Percentiles rank a stretch among this genome's conserved stretches.
phyloP scores from a whole-genome alignment of 2,797 vertebrate genomes.

The Arremon brunneinucha region DNA sequence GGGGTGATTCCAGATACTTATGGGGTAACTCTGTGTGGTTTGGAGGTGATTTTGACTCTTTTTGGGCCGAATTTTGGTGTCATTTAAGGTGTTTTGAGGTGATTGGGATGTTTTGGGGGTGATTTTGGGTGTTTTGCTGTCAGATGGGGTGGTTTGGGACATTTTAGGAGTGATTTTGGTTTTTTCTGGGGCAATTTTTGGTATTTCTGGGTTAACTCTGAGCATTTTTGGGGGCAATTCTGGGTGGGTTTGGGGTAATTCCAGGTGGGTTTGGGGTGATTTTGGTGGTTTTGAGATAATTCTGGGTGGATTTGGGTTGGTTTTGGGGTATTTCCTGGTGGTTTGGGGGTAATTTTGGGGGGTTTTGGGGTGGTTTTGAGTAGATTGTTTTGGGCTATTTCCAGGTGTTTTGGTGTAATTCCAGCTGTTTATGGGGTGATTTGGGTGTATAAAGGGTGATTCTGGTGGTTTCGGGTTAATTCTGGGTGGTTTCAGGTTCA shows the following conservation, averaged over 20 bases:
- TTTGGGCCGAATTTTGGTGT: neutral
- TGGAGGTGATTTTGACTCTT: neutral
- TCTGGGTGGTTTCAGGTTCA: too few species aligned
- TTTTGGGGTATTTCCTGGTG: too few species aligned
- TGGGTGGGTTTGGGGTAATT: neutral
- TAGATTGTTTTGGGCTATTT: neutral
- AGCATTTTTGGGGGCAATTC: accelerated
- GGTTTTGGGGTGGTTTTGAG: too few species aligned
- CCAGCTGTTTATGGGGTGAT: neutral
- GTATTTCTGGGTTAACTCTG: neutral
- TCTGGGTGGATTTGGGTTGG: neutral
- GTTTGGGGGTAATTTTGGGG: too few species aligned
- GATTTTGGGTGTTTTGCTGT: neutral
- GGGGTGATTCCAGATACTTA: accelerated
- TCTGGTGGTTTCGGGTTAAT: neutral
- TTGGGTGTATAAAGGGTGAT: too few species aligned
- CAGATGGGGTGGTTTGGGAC: accelerated
- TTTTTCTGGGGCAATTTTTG: accelerated
- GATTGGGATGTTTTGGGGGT: too few species aligned
- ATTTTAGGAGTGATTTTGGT: neutral
- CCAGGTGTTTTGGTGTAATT: neutral
- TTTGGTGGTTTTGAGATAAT: neutral
- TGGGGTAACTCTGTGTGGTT: neutral
- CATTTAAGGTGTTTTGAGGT: neutral
- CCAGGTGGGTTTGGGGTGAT: neutral